phyloP scores from a whole-genome alignment of 2,797 vertebrate genomes.

The Telmatherina bonti region DNA sequence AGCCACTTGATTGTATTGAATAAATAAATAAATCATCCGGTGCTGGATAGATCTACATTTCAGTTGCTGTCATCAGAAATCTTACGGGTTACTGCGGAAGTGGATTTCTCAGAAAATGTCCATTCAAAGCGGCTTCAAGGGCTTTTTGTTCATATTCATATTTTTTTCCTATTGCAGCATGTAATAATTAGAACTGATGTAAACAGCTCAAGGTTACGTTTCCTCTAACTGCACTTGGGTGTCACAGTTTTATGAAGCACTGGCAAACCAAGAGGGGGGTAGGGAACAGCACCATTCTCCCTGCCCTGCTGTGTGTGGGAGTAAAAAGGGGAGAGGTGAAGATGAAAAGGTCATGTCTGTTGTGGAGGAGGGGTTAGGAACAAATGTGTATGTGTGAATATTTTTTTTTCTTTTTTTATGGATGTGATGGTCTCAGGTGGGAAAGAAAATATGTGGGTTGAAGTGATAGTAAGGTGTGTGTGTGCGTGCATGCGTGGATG shows the following conservation, averaged over 20 bases:
- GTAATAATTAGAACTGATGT: constrained; percentile 38
- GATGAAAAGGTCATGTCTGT: constrained; percentile 65
- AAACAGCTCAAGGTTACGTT: constrained; percentile 65
- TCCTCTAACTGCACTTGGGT: constrained; percentile 27
- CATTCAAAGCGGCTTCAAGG: constrained; percentile 22
- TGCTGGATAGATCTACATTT: neutral
- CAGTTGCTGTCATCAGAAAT: neutral
- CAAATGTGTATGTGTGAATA: constrained; percentile 50
- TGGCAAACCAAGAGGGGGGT: constrained; percentile 37
- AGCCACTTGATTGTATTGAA: neutral
- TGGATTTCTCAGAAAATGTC: neutral
- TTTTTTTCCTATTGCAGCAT: constrained; percentile 14
- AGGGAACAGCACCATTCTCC: constrained; percentile 34
- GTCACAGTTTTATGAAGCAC: constrained; percentile 49
- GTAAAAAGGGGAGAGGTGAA: constrained; percentile 69
- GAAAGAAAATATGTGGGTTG: constrained; percentile 67
- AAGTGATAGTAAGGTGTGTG: constrained; percentile 58
- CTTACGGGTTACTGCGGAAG: constrained; percentile 2
- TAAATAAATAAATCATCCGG: no score
- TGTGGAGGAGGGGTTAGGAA: constrained; percentile 73
- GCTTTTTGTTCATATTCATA: constrained; percentile 20
- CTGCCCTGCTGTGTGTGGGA: constrained; percentile 67
- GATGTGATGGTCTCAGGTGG: constrained; percentile 75
- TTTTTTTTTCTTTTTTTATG: constrained; percentile 14
- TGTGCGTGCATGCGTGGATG: constrained; percentile 28